These are phyloP conservation scores for Osmoderma eremita DNA, from an alignment of 2,888 invertebrate species.

Conservation along the genomic window DNA sequence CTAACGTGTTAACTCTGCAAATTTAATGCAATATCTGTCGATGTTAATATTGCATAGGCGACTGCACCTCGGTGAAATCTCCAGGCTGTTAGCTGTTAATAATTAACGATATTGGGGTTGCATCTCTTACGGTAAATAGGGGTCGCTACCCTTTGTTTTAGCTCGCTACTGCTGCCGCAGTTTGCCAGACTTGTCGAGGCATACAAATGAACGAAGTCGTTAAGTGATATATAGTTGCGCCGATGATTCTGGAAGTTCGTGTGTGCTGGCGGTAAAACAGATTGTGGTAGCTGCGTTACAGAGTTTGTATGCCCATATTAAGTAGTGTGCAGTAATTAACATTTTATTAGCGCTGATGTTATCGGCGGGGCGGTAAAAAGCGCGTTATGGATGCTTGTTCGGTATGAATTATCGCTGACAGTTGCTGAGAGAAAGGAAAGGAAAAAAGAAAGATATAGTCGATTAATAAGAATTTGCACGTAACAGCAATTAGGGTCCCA, in stretches of 20 bases:
- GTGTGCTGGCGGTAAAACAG: too few relatives aligned
- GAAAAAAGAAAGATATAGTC: not conserved
- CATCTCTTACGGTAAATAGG: conserved; percentile 41
- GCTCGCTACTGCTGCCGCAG: conserved; percentile 12
- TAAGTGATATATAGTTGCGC: conserved; percentile 48
- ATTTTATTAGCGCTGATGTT: conserved; percentile 5
- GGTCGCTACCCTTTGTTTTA: conserved; percentile 51
- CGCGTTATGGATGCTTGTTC: conserved; percentile 7
- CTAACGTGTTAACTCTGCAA: not conserved
- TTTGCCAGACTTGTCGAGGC: conserved; percentile 43
- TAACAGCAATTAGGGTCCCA: too few relatives aligned
- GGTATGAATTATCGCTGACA: conserved; percentile 7
- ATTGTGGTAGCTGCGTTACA: not conserved
- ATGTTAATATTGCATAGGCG: conserved; percentile 28
- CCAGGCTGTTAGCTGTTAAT: conserved; percentile 57
- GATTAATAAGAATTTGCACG: too few relatives aligned
- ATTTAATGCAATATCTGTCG: conserved; percentile 24
- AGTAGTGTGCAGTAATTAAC: conserved; percentile 18
- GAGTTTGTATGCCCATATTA: conserved; percentile 23
- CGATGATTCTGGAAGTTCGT: conserved; percentile 38
- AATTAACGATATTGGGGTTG: conserved; percentile 53
- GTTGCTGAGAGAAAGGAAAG: not conserved
- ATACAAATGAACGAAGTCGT: conserved; percentile 40
- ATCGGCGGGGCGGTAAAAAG: conserved; percentile 4
- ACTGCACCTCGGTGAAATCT: conserved; percentile 53